phyloP scores from a whole-genome alignment of 2,888 invertebrate genomes.

The Osedax fenrisi region DNA sequence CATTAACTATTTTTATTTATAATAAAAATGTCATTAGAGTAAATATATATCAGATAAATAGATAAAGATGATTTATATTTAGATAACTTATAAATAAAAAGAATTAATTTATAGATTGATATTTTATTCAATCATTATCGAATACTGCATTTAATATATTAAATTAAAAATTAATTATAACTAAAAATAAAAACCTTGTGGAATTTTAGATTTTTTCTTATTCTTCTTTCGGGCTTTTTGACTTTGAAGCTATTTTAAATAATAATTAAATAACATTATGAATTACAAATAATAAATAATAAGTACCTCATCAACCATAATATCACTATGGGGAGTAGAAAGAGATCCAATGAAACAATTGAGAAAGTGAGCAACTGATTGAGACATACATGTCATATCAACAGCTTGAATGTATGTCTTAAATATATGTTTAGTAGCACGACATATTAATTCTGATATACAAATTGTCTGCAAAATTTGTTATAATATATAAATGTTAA shows the following conservation, averaged over 20 bases:
- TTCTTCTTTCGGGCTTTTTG: constrained; percentile 54
- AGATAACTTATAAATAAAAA: no score
- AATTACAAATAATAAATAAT: no score
- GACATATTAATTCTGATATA: constrained; percentile 72
- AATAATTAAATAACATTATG: no score
- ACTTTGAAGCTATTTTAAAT: constrained; percentile 53
- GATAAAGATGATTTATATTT: no score
- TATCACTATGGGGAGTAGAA: constrained; percentile 57
- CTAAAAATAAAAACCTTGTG: no score
- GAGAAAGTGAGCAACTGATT: constrained; percentile 84
- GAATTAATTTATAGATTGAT: no score
- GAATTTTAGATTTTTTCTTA: constrained; percentile 57
- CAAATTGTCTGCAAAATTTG: constrained; percentile 68
- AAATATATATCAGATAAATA: no score
- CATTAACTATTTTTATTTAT: no score
- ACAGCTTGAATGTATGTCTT: constrained; percentile 77
- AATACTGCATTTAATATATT: no score
- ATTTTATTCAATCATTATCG: no score
- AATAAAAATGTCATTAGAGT: no score
- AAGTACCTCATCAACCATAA: constrained; percentile 53
- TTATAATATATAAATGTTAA: not conserved
- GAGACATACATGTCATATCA: constrained; percentile 77
- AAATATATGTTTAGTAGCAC: constrained; percentile 86
- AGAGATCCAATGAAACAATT: constrained; percentile 81
- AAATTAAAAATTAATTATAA: no score